Base-by-base conservation (phyloP, 2,113 vertebrate species). In the Seriola quinqueradiata region DNA sequence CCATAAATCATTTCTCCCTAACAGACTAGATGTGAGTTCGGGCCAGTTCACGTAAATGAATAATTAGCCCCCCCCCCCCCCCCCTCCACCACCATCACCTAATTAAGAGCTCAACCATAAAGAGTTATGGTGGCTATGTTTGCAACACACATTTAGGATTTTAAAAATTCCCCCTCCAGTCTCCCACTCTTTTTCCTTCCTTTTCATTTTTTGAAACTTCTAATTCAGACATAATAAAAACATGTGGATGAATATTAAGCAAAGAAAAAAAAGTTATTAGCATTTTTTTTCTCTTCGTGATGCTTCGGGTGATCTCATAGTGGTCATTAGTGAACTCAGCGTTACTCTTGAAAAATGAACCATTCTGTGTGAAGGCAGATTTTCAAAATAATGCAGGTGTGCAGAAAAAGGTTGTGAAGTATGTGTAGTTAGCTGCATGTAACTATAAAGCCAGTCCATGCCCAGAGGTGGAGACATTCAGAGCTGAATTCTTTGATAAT, bases 1-100 rank as follows among this genome's bases (percentile, higher is more conserved):
- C 87, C 79, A 87, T 93, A 87, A 91, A 92, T 93, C 82, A 93
- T 90, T 87, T 86, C 75, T 92, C 46, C 61, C 66, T 71, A 58
- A 50, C 70, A 80, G 80, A 81, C 70, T 63, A 67, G 82, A 76
- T 75, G 38, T 75, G 82, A 87, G 83, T 86, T 85, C 36, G 13
- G 71, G 71, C 75, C 72, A 75, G 87, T 88, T 90, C 81, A 66
- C 76, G 88, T 90, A 89, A 91, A 92, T 91, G 78, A 91, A 92
- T 93, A 92, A 93, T 90, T 75, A 87, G 81, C 19, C 42, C 46
- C 40, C 19, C 28, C 52, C 23, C 17, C 64, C 36, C 2, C 38
- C 38, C 38, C 40, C 25, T 1, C 44, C n/a, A 13, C 72, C 80
- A 44, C 57, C 57, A 64, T 70, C 70, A 70, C 75, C 85, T 79